Evolutionary conservation across 1,140 invertebrate genomes (phyloP).

Genomic region (Phenacoccus solenopsis): DNA sequence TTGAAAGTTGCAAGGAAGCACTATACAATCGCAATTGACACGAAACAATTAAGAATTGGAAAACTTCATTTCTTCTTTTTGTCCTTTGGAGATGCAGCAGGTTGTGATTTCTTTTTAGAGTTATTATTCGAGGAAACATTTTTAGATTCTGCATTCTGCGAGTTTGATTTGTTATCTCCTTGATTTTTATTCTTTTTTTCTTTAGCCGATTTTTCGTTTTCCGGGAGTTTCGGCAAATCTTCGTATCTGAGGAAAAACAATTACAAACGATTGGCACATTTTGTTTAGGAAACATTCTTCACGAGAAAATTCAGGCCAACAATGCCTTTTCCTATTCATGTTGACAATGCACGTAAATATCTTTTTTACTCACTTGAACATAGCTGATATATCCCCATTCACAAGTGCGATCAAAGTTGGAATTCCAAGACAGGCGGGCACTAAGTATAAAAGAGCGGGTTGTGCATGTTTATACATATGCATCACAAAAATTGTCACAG

Average conservation of each 20-base stretch:
- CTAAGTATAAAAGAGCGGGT: constrained; percentile 92
- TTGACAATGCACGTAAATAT: too few relatives aligned
- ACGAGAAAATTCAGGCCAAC: too few relatives aligned
- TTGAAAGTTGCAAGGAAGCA: too few relatives aligned
- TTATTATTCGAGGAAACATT: not conserved
- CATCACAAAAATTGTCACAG: constrained; percentile 94
- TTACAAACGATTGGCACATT: too few relatives aligned
- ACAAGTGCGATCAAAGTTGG: constrained; percentile 76
- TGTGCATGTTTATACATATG: constrained; percentile 98
- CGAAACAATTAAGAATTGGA: not conserved
- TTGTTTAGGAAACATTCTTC: too few relatives aligned
- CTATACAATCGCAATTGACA: not conserved
- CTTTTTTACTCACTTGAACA: constrained; percentile 68
- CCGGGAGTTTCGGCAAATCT: not conserved
- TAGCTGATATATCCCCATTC: constrained; percentile 77
- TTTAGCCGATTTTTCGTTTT: not conserved
- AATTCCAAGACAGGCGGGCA: constrained; percentile 85
- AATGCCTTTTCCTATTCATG: too few relatives aligned
- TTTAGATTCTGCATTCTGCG: not conserved
- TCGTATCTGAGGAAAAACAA: not conserved
- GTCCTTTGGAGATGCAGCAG: not conserved
- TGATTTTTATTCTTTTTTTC: not conserved
- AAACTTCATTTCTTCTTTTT: not conserved
- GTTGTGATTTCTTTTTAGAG: not conserved
- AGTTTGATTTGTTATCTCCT: not conserved